Evolutionary conservation across 2,888 invertebrate species (phyloP).

Genomic region (Hyles lineata): DNA sequence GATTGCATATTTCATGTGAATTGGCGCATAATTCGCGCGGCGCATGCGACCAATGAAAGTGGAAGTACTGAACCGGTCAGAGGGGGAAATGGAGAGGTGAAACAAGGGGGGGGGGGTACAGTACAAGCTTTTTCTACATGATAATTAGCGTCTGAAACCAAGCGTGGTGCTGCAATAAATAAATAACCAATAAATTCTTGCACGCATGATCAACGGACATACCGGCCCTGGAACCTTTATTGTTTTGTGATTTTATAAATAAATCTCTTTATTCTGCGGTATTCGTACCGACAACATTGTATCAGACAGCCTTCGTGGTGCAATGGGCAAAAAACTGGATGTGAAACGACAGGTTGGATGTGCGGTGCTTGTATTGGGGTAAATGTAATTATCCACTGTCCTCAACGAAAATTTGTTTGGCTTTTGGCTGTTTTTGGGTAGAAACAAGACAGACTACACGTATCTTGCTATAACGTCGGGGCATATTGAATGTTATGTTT

Average conservation of each 20-base stretch:
- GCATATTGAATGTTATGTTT: too few relatives aligned
- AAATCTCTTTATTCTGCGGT: neutral
- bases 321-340: neutral
- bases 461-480: too few relatives aligned
- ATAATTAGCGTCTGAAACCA: conserved; percentile 30
- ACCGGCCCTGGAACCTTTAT: neutral
- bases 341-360: neutral
- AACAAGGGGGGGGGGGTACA: neutral
- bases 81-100: neutral
- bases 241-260: conserved; percentile 2
- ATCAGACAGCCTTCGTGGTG: neutral
- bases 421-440: too few relatives aligned
- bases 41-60: conserved; percentile 29
- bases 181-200: conserved; percentile 23
- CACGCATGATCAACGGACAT: conserved; percentile 6
- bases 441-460: too few relatives aligned
- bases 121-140: conserved; percentile 23
- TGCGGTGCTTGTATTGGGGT: too few relatives aligned
- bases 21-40: conserved; percentile 13
- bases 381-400: too few relatives aligned
- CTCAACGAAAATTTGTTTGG: too few relatives aligned
- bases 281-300: neutral
- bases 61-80: conserved; percentile 29
- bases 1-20: conserved; percentile 23
- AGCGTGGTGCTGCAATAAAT: conserved; percentile 17